Evolutionary conservation across 2,113 vertebrate species (phyloP).

Genomic region (Gracilinanus agilis): DNA sequence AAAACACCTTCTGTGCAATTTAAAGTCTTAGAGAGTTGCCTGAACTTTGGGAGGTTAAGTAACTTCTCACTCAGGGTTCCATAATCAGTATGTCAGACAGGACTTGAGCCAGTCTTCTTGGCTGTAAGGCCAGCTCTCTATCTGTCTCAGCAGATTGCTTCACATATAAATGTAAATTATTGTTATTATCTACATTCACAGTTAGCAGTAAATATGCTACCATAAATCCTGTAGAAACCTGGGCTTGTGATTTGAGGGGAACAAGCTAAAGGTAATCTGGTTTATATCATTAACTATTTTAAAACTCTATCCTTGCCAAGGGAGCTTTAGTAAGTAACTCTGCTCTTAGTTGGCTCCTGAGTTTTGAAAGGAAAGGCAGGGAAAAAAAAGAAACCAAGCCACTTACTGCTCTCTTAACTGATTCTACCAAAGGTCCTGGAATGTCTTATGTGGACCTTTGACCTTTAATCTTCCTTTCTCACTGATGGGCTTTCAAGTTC

Average conservation of each 20-base stretch:
- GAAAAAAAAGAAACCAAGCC: neutral
- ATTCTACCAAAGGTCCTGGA: constrained; percentile 44
- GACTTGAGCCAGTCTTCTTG: neutral
- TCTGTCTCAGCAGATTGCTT: neutral
- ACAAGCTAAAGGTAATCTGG: neutral
- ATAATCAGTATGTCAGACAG: neutral
- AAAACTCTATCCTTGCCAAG: neutral
- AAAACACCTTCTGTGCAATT: neutral
- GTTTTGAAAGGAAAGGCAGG: neutral
- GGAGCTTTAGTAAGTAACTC: constrained; percentile 6
- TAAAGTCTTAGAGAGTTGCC: neutral
- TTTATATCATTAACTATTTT: neutral
- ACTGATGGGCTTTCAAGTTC: constrained; percentile 8
- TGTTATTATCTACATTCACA: neutral
- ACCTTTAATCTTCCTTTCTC: constrained; percentile 46
- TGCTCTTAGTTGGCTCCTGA: constrained; percentile 1
- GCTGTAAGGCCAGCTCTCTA: neutral
- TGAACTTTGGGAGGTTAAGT: neutral
- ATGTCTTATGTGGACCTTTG: constrained; percentile 61
- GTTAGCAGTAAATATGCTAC: neutral
- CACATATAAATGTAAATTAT: neutral
- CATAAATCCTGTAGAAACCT: neutral
- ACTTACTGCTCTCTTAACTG: neutral
- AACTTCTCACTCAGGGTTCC: neutral
- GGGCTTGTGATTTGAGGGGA: neutral